phyloP scores from a whole-genome alignment of 2,888 invertebrate genomes.

The Melitaea athalia region DNA sequence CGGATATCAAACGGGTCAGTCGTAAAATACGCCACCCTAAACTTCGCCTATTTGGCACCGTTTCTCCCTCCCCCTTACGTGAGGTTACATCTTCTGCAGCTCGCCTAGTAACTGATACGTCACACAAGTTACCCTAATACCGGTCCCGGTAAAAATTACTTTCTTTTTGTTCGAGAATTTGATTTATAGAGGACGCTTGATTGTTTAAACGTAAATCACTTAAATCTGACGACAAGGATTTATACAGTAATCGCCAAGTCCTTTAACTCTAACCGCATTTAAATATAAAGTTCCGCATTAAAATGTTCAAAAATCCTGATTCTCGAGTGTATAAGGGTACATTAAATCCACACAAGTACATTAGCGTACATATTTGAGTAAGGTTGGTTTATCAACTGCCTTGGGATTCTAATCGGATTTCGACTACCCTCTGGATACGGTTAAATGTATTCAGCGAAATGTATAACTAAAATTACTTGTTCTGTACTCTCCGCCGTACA shows the following conservation, averaged over 20 bases:
- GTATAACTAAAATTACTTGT: conserved; percentile 19
- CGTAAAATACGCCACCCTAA: too few relatives aligned
- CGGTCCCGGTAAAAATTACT: neutral
- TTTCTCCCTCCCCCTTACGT: too few relatives aligned
- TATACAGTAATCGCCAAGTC: neutral
- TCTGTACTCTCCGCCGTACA: conserved; percentile 1
- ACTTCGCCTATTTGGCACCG: too few relatives aligned
- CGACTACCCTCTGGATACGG: conserved; percentile 29
- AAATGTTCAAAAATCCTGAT: neutral
- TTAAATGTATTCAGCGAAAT: conserved; percentile 26
- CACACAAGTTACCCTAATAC: too few relatives aligned
- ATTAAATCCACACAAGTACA: conserved; percentile 32
- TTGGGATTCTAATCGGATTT: conserved; percentile 36
- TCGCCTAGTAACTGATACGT: too few relatives aligned
- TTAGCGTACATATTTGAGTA: conserved; percentile 28
- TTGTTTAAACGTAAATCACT: too few relatives aligned
- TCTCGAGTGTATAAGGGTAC: conserved; percentile 3
- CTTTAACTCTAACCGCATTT: neutral
- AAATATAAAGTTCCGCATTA: neutral
- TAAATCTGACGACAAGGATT: neutral
- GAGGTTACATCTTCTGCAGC: too few relatives aligned
- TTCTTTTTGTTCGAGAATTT: neutral
- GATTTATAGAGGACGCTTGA: too few relatives aligned
- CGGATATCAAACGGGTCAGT: too few relatives aligned
- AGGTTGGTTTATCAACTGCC: conserved; percentile 34